Conservation (phyloP, 1,140 invertebrate genomes). For the Pachyrhynchus sulphureomaculatus region DNA sequence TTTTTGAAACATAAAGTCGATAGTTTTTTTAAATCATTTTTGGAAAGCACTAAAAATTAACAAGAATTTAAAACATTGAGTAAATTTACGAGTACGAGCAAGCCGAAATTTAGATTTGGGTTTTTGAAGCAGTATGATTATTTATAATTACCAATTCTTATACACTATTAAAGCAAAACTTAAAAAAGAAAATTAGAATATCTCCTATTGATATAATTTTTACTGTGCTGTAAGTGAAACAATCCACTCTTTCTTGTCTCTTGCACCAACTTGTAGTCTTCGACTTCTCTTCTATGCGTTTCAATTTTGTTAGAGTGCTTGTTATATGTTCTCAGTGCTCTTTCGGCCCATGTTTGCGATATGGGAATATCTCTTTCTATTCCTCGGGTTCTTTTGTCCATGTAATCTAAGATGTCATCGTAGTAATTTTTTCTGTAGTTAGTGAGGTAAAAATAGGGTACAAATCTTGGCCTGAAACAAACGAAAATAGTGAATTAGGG, state of each 20-base stretch:
- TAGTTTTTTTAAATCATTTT: too few relatives aligned
- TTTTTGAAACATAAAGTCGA: too few relatives aligned
- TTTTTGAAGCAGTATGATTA: too few relatives aligned
- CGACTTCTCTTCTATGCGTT: constrained; percentile 31
- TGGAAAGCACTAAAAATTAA: too few relatives aligned
- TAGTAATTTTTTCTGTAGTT: constrained; percentile 83
- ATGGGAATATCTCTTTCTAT: constrained; percentile 67
- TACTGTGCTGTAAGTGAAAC: constrained; percentile 44
- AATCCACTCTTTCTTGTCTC: constrained; percentile 42
- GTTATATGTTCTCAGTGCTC: constrained; percentile 69
- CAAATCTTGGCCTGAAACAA: constrained; percentile 66
- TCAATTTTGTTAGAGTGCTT: constrained; percentile 49
- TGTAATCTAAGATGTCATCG: constrained; percentile 77
- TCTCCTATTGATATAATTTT: constrained; percentile 45
- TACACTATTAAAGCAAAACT: too few relatives aligned
- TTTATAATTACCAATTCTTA: too few relatives aligned
- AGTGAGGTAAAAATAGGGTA: constrained; percentile 80
- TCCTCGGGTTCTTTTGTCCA: constrained; percentile 73
- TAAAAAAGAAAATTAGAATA: constrained; percentile 11
- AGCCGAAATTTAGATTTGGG: too few relatives aligned
- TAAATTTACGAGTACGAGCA: too few relatives aligned
- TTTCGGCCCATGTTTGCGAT: constrained; percentile 79
- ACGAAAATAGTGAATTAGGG: background rate
- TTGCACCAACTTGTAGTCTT: constrained; percentile 43
- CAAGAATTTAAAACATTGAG: too few relatives aligned